A percentile compares a stretch with the other conserved stretches of the same genome.
Conservation (phyloP, 2,113 vertebrate genomes). For the Dromaius novaehollandiae region DNA sequence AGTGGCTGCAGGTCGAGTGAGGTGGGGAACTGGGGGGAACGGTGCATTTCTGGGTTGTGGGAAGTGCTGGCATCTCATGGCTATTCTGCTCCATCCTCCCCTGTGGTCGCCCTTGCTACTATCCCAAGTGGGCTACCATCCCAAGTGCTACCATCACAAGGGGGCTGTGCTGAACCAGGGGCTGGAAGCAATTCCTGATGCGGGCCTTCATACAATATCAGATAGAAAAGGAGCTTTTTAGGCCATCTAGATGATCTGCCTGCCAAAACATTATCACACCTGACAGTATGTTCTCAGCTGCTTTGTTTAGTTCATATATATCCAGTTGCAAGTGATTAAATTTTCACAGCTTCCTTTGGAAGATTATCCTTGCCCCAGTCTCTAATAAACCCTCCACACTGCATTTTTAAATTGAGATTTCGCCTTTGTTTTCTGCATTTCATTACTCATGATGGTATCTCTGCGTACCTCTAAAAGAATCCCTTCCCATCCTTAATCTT, state of each 20-base stretch:
- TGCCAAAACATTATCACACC: not conserved
- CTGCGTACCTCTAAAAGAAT: not conserved
- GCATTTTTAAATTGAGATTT: slow-evolving; percentile 13
- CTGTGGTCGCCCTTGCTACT: not conserved
- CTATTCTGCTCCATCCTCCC: not conserved
- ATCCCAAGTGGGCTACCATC: not conserved
- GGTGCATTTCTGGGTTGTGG: not conserved
- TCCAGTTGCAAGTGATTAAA: not conserved
- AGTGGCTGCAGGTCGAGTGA: not conserved
- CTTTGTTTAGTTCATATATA: not conserved
- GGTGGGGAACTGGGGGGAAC: rapidly evolving
- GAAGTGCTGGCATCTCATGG: not conserved
- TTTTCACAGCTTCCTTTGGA: slow-evolving; percentile 8
- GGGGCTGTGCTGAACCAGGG: not conserved
- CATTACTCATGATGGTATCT: not conserved
- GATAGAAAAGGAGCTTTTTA: not conserved
- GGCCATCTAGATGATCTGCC: not conserved
- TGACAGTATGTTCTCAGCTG: not conserved
- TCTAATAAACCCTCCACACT: not conserved
- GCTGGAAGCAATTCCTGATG: not conserved
- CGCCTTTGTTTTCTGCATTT: slow-evolving; percentile 16
- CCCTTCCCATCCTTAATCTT: slow-evolving; percentile 30
- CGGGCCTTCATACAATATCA: not conserved
- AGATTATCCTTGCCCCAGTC: not conserved
- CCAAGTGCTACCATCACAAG: not conserved